A percentile compares a stretch with the other conserved stretches of the same genome.
Evolutionary conservation across 2,113 vertebrate species (phyloP).

Genomic region (Megaleporinus macrocephalus): DNA sequence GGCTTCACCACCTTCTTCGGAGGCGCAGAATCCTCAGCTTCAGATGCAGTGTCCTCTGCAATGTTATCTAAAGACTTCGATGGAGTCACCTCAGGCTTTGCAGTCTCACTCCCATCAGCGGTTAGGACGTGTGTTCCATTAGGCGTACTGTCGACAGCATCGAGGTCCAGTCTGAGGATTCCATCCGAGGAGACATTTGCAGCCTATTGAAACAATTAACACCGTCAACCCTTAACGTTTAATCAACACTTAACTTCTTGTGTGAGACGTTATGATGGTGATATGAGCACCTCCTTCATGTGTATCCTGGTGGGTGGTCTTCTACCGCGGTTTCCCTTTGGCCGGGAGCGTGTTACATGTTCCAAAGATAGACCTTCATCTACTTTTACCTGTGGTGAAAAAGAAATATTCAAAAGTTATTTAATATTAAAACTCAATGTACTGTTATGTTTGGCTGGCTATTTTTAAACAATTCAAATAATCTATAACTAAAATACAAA

Average conservation of each 20-base stretch:
- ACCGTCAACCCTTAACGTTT: not conserved
- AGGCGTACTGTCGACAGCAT: conserved; percentile 73
- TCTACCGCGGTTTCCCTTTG: conserved; percentile 82
- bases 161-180: conserved; percentile 85
- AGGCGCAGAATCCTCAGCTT: conserved; percentile 27
- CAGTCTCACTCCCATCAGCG: conserved; percentile 53
- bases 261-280: not conserved
- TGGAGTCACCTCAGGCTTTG: conserved; percentile 21
- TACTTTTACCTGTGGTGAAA: conserved; percentile 83
- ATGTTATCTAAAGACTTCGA: conserved; percentile 26
- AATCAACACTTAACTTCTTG: not conserved
- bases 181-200: conserved; percentile 86
- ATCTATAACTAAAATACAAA: too few relatives aligned
- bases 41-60: conserved; percentile 21
- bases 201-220: conserved; percentile 71
- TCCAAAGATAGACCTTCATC: conserved; percentile 87
- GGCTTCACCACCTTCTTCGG: conserved; percentile 69
- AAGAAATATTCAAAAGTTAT: not conserved
- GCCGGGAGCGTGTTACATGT: conserved; percentile 88
- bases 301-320: conserved; percentile 92
- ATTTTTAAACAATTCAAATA: too few relatives aligned
- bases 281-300: conserved; percentile 85
- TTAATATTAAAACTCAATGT: not conserved
- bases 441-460: too few relatives aligned
- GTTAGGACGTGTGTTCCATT: conserved; percentile 64